A percentile compares a stretch with the other conserved stretches of the same genome.
phyloP scores from a whole-genome alignment of 23 tunicate species.

The Halocynthia roretzi region DNA sequence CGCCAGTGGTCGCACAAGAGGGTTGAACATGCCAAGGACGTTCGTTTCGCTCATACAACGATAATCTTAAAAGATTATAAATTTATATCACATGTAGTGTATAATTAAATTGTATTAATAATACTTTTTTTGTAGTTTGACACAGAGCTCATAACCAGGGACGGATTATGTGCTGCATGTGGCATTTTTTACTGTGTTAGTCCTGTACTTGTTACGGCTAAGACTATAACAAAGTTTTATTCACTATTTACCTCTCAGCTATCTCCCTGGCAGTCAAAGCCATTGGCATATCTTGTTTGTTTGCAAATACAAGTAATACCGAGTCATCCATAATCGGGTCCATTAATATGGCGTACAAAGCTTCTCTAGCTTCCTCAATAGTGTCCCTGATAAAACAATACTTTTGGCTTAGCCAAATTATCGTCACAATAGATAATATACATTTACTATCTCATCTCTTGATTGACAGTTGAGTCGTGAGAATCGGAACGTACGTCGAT shows the following conservation, averaged over 20 bases:
- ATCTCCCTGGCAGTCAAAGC: constrained; percentile 40
- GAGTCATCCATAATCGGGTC: constrained; percentile 64
- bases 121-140: neutral
- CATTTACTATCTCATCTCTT: too few species aligned
- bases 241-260: constrained; percentile 32
- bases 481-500: too few species aligned
- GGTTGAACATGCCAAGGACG: constrained; percentile 62
- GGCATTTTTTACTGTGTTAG: neutral
- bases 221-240: neutral
- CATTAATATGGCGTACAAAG: constrained; percentile 46
- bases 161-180: neutral
- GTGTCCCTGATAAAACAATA: constrained; percentile 31
- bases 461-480: too few species aligned
- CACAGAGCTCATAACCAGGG: neutral
- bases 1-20: constrained; percentile 78
- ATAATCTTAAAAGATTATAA: constrained; percentile 19
- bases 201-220: neutral
- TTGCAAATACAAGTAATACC: constrained; percentile 61
- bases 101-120: too few species aligned
- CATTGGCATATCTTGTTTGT: constrained; percentile 77
- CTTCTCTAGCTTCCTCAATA: constrained; percentile 60
- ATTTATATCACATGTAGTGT: too few species aligned
- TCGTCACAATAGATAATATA: too few species aligned
- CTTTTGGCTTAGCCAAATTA: too few species aligned
- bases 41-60: constrained; percentile 14